A percentile compares a stretch with the other conserved stretches of the same genome.
These are phyloP conservation scores for Egretta garzetta DNA, from an alignment of 2,113 vertebrate genomes.

Conservation along the genomic window DNA sequence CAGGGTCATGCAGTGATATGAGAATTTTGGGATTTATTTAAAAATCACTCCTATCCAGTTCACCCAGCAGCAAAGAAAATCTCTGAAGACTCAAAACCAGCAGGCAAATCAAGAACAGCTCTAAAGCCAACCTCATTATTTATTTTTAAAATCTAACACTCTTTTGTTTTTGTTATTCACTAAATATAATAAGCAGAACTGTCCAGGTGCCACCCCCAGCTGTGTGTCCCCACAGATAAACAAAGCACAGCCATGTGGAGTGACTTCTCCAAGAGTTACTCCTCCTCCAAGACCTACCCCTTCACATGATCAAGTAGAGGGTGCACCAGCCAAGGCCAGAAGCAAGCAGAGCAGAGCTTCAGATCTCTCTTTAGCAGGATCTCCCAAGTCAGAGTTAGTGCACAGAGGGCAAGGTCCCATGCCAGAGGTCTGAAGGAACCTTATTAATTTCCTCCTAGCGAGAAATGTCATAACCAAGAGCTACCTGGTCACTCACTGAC, in stretches of 20 bases:
- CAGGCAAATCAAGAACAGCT: not conserved
- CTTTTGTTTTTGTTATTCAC: not conserved
- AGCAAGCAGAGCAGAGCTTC: not conserved
- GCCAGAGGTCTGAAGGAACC: not conserved
- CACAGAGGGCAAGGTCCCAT: not conserved
- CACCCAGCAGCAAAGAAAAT: not conserved
- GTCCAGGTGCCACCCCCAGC: not conserved
- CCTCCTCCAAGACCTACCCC: not conserved
- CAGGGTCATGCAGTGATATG: not conserved
- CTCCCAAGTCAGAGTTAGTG: not conserved
- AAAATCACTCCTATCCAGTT: not conserved
- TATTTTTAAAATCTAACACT: not conserved
- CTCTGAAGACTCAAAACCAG: not conserved
- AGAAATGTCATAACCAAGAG: not conserved
- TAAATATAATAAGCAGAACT: not conserved
- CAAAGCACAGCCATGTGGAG: not conserved
- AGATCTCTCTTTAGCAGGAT: not conserved
- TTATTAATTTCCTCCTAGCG: not conserved
- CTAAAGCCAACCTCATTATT: not conserved
- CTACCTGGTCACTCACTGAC: not conserved
- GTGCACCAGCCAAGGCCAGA: not conserved
- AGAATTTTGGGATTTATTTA: not conserved
- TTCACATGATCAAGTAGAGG: not conserved
- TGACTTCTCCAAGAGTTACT: not conserved
- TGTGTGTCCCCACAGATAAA: not conserved